These are phyloP conservation scores for Pachypanchax playfairii DNA, from an alignment of 2,113 vertebrate genomes.

Conservation along the genomic window DNA sequence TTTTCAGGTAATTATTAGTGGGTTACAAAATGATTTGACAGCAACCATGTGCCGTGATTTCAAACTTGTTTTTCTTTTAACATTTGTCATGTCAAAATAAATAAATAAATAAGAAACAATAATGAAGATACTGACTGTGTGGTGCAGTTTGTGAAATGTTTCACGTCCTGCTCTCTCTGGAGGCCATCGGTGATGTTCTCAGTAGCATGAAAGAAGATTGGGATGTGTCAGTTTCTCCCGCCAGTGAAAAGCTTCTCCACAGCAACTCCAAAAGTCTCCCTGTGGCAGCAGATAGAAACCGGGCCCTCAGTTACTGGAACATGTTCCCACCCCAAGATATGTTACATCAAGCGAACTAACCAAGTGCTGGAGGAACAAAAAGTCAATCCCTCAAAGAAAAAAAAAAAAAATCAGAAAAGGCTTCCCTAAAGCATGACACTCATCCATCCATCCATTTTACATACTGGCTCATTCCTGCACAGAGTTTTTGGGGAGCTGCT, in stretches of 20 bases:
- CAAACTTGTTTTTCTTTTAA: neutral
- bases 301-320: neutral
- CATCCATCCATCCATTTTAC: no score
- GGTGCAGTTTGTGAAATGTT: neutral
- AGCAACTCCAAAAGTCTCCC: no score
- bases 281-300: neutral
- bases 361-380: neutral
- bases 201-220: neutral
- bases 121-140: no score
- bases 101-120: neutral
- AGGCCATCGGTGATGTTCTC: neutral
- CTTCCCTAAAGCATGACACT: neutral
- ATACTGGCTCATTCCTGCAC: no score
- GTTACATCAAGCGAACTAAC: neutral
- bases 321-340: neutral
- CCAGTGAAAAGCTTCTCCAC: neutral
- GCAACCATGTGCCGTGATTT: no score
- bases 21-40: neutral
- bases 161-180: neutral
- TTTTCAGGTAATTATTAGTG: slow-evolving; percentile 12
- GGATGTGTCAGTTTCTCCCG: neutral
- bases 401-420: neutral
- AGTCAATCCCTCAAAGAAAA: no score
- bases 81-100: neutral
- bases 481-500: no score